Percentiles rank a stretch among this genome's conserved stretches.
Evolutionary conservation across 2,888 invertebrate species (phyloP).

Genomic region (Eilema sororculum): DNA sequence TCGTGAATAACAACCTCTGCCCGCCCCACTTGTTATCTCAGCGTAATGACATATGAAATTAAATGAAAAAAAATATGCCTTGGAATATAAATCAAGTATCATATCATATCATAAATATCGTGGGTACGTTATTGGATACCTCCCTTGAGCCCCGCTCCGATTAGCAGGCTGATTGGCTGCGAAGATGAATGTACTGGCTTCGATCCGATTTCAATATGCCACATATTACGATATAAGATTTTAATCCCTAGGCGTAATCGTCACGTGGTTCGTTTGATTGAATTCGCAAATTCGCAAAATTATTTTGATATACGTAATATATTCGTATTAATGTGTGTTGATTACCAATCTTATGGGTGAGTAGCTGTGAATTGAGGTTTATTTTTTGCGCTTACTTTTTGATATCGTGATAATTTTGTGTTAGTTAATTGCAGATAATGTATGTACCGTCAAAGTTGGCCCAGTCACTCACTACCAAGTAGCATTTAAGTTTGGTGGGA

Average conservation of each 20-base stretch:
- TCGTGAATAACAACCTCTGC: not conserved
- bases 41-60: slow-evolving; percentile 24
- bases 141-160: slow-evolving; percentile 28
- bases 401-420: too few species aligned
- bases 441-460: too few species aligned
- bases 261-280: not conserved
- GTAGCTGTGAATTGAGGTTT: too few species aligned
- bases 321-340: not conserved
- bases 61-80: slow-evolving; percentile 29
- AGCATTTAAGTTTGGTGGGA: too few species aligned
- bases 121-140: slow-evolving; percentile 35
- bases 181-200: slow-evolving; percentile 21
- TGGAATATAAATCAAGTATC: slow-evolving; percentile 40
- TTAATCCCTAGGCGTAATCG: not conserved
- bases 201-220: slow-evolving; percentile 32
- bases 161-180: slow-evolving; percentile 41
- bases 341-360: not conserved
- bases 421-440: too few species aligned
- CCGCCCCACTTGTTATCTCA: not conserved
- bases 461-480: too few species aligned
- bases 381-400: too few species aligned
- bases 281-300: slow-evolving; percentile 9
- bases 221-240: not conserved
- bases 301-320: not conserved
- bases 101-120: slow-evolving; percentile 43